phyloP scores from a whole-genome alignment of 1,140 invertebrate species.

The Goniozus legneri region DNA sequence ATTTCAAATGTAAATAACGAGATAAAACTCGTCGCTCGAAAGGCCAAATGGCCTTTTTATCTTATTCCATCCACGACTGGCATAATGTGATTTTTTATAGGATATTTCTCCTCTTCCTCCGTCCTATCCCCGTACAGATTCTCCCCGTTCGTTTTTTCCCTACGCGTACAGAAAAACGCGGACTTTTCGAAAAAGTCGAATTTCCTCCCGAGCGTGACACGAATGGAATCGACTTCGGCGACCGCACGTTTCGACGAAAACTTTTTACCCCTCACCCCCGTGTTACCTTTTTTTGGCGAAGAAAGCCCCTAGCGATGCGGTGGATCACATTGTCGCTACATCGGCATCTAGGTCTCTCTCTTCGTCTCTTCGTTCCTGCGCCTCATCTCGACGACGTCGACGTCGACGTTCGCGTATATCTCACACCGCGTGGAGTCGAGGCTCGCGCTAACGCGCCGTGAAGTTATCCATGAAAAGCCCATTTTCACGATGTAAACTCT shows the following conservation, averaged over 20 bases:
- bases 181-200: not conserved
- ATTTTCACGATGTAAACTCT: constrained; percentile 39
- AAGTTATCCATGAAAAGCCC: constrained; percentile 44
- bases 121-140: no score
- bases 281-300: no score
- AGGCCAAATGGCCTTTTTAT: no score
- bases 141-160: not conserved
- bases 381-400: no score
- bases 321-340: no score
- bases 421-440: not conserved
- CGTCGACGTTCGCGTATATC: no score
- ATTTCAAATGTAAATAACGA: not conserved
- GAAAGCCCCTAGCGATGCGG: no score
- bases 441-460: constrained; percentile 34
- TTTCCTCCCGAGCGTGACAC: not conserved
- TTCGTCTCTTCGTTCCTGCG: no score
- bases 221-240: not conserved
- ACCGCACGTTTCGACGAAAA: not conserved
- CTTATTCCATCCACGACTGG: no score
- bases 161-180: no score
- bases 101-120: not conserved
- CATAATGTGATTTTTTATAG: not conserved
- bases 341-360: no score
- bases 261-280: no score
- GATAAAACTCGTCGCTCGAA: not conserved